Evolutionary conservation across 2,888 invertebrate genomes (phyloP).

Genomic region (Rhorus exstirpatorius): DNA sequence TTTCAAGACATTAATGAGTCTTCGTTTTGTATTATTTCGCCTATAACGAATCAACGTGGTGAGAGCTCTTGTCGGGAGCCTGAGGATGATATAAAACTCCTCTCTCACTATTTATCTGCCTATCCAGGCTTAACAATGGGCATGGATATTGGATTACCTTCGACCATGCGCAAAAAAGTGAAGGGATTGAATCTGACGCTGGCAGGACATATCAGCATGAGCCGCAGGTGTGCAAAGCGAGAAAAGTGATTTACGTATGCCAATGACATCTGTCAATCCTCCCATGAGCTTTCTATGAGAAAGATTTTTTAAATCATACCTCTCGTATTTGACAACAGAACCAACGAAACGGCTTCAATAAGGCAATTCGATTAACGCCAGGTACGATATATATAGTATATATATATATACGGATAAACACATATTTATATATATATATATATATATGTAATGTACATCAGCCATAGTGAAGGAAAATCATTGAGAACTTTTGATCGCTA

Average conservation of each 20-base stretch:
- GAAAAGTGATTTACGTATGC: conserved; percentile 70
- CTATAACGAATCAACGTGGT: conserved; percentile 1
- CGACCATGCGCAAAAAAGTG: conserved; percentile 50
- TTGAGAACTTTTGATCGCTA: conserved; percentile 52
- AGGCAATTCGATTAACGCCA: conserved; percentile 59
- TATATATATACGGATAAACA: neutral
- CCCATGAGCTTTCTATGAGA: conserved; percentile 20
- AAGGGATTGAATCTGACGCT: conserved; percentile 64
- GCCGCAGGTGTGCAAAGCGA: conserved; percentile 54
- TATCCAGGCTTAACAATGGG: conserved; percentile 44
- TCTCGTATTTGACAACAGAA: conserved; percentile 22
- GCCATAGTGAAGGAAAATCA: conserved; percentile 34
- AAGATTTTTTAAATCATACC: conserved; percentile 42
- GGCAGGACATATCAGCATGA: conserved; percentile 50
- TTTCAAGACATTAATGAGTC: neutral
- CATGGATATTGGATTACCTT: conserved; percentile 68
- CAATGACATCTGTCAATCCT: conserved; percentile 68
- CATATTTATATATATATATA: neutral
- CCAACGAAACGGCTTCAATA: conserved; percentile 19
- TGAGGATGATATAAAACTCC: conserved; percentile 47
- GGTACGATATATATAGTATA: conserved; percentile 33
- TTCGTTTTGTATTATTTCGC: neutral
- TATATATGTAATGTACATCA: conserved; percentile 14
- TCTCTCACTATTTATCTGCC: conserved; percentile 15
- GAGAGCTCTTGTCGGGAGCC: neutral